Percentiles rank a stretch among this genome's conserved stretches.
These are phyloP conservation scores for Phrynocephalus guinanensis DNA, from an alignment of 2,797 vertebrate genomes.

Conservation along the genomic window DNA sequence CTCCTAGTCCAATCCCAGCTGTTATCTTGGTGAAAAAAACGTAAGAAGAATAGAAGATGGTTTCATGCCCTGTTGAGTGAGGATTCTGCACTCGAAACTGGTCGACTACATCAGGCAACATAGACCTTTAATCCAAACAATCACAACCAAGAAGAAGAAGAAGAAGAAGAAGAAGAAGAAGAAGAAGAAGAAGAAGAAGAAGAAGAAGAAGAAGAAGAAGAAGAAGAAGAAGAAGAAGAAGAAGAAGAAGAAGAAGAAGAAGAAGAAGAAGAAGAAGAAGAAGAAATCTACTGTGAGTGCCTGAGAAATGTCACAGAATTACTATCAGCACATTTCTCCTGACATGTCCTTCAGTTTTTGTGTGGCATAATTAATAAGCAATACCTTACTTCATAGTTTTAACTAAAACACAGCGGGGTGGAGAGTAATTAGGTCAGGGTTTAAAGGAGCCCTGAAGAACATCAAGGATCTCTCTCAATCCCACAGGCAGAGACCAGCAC, in stretches of 20 bases:
- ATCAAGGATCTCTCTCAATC: background rate
- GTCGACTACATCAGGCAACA: constrained; percentile 97
- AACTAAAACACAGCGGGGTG: background rate
- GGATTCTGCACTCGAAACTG: constrained; percentile 90
- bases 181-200: no score
- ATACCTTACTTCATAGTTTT: background rate
- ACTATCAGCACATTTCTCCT: constrained; percentile 7
- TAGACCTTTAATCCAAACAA: constrained; percentile 84
- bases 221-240: no score
- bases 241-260: no score
- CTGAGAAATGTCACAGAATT: background rate
- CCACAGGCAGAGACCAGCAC: background rate
- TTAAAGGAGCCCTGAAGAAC: background rate
- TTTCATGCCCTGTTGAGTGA: constrained; percentile 88
- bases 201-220: no score
- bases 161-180: no score
- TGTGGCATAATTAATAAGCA: background rate
- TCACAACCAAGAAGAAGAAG: constrained; percentile 10
- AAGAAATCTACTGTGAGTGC: no score
- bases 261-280: no score
- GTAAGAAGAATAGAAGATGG: constrained; percentile 98
- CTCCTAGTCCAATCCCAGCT: constrained; percentile 89
- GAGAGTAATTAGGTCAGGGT: background rate
- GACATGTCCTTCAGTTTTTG: background rate
- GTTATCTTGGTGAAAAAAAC: constrained; percentile 97